Evolutionary conservation across 2,888 invertebrate genomes (phyloP).

Genomic region (Ophraella communa): DNA sequence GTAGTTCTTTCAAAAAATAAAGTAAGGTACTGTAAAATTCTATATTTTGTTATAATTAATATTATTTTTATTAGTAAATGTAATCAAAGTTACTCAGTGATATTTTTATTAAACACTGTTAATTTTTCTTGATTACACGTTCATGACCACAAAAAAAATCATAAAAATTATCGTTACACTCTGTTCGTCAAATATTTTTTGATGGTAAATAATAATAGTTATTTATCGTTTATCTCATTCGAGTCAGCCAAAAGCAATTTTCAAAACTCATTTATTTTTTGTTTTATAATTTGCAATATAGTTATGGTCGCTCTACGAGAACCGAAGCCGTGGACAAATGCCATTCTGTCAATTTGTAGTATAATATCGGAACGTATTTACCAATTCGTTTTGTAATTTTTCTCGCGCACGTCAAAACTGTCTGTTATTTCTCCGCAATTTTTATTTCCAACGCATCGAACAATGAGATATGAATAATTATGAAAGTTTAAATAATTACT

Average conservation of each 20-base stretch:
- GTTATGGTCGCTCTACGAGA: background rate
- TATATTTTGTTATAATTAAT: no score
- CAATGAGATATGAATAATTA: background rate
- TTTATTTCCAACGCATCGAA: background rate
- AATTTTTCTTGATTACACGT: no score
- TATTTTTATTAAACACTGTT: no score
- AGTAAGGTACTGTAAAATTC: no score
- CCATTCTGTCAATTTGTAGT: slow-evolving; percentile 1
- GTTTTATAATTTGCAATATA: background rate
- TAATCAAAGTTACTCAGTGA: no score
- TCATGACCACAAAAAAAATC: no score
- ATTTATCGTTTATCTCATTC: background rate
- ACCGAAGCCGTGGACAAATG: background rate
- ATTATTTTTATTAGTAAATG: no score
- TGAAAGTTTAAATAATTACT: background rate
- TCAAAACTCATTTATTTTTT: background rate
- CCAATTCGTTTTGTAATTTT: slow-evolving; percentile 1
- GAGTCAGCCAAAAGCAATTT: background rate
- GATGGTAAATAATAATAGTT: background rate
- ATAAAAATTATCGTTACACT: background rate
- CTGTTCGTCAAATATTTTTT: background rate
- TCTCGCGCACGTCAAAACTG: background rate
- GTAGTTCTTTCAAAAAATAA: no score
- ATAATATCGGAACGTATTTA: background rate
- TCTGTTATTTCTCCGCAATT: background rate